Evolutionary conservation across 2,113 vertebrate genomes (phyloP).

Genomic region (Dromiciops gliroides): DNA sequence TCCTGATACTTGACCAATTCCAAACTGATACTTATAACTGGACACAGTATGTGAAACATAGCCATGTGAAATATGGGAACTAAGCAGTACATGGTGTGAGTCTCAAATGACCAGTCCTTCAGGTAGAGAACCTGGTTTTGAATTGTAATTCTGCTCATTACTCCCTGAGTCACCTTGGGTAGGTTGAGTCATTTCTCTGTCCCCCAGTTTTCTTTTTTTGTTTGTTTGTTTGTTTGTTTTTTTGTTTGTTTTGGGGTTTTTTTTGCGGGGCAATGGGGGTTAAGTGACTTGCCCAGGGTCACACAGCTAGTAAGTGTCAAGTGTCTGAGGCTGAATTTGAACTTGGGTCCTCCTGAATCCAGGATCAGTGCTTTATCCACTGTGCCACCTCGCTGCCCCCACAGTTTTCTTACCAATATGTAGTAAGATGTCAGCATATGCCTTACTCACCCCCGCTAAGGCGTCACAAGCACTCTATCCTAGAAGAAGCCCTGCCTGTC

Average conservation of each 20-base stretch:
- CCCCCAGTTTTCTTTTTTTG: neutral
- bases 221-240: too few species aligned
- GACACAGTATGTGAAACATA: slow-evolving; percentile 29
- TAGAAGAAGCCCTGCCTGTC: neutral
- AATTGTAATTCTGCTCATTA: neutral
- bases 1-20: slow-evolving; percentile 27
- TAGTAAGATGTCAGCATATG: neutral
- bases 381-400: too few species aligned
- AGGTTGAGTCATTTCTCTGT: neutral
- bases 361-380: too few species aligned
- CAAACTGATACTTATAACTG: slow-evolving; percentile 43
- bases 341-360: too few species aligned
- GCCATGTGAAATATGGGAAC: neutral
- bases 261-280: too few species aligned
- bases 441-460: neutral
- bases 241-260: too few species aligned
- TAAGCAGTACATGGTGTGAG: neutral
- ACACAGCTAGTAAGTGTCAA: too few species aligned
- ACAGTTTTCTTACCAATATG: neutral
- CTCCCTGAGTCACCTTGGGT: neutral
- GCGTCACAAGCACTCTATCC: neutral
- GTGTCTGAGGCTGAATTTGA: too few species aligned
- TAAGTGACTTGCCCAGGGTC: too few species aligned
- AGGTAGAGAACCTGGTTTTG: neutral
- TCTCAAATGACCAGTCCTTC: neutral